Evolutionary conservation across 2,113 vertebrate species (phyloP).

Genomic region (Microtus oregoni): DNA sequence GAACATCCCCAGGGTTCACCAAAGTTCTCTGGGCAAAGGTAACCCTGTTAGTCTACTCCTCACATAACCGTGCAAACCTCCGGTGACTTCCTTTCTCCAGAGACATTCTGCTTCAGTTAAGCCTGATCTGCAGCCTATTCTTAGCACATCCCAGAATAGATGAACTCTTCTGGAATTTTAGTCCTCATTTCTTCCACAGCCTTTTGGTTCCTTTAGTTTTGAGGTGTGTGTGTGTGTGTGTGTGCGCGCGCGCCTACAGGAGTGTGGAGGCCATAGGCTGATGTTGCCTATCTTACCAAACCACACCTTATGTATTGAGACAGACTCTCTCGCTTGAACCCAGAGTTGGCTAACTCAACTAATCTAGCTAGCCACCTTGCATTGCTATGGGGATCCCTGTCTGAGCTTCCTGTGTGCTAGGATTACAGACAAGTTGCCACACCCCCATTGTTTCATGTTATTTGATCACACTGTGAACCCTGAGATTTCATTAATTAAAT

Average conservation of each 20-base stretch:
- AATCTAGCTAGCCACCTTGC: background rate
- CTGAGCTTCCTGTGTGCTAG: background rate
- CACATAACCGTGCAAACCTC: background rate
- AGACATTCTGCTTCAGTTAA: background rate
- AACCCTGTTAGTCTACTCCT: background rate
- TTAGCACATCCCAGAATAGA: background rate
- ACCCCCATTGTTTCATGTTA: no score
- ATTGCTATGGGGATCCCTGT: no score
- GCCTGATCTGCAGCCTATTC: background rate
- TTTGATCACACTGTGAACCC: no score
- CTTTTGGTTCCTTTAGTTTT: background rate
- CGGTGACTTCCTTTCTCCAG: background rate
- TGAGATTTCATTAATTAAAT: no score
- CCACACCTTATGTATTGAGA: background rate
- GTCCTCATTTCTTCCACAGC: background rate
- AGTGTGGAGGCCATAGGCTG: background rate
- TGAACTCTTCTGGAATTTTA: background rate
- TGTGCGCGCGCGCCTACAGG: background rate
- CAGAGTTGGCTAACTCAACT: background rate
- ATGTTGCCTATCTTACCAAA: background rate
- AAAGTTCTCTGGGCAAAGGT: background rate
- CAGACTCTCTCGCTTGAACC: background rate
- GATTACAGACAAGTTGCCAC: background rate
- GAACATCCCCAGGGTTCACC: background rate
- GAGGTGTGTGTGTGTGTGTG: background rate